Evolutionary conservation across 2,113 vertebrate species (phyloP), one percentile per base, ranked within the genome.

Genomic region (Elephas maximus): DNA sequence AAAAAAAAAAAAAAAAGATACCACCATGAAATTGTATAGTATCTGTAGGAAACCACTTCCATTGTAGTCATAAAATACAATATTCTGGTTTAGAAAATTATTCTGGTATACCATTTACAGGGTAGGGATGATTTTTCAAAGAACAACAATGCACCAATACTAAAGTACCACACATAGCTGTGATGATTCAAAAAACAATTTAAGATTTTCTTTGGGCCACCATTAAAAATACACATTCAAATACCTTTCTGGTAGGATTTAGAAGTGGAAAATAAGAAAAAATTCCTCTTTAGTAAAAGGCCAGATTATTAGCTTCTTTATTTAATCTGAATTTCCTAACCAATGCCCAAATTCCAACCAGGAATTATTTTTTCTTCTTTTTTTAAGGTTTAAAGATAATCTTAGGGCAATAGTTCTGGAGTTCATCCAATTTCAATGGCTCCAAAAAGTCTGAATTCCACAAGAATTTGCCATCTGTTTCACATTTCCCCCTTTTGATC

Each of bases 131-230:
- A 73, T 86, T 97, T 95, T 88, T 65, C 45, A 69, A 95, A 79
- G 37, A 90, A 93, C 79, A 95, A 30, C 6, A 74, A 15, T 74
- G n/a, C 24, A 33, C 93, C 20, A 1, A 53, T 67, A 79, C 28
- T 95, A 65, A 95, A 51, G 37, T 87, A 57, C 17, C 41, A 91
- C 78, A 86, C 65, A 41, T 69, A 92, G 6, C 95, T 74, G 83
- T 92, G 69, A 67, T 78, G 21, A 62, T 83, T 95, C 23, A 90
- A 30, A 91, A 93, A 95, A 94, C 67, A 80, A 73, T 30, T 87
- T 80, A 73, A 82, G 63, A 92, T 53, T 83, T 87, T 74, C 20
- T 67, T 92, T 81, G 26, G 57, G 57, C 8, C 30, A 37, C 78
- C 2, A 20, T 74, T 93, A 84, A 91, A 92, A 95, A 89, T 51